These are phyloP conservation scores for Lagopus leucura DNA, from an alignment of 2,113 vertebrate genomes.

Conservation along the genomic window DNA sequence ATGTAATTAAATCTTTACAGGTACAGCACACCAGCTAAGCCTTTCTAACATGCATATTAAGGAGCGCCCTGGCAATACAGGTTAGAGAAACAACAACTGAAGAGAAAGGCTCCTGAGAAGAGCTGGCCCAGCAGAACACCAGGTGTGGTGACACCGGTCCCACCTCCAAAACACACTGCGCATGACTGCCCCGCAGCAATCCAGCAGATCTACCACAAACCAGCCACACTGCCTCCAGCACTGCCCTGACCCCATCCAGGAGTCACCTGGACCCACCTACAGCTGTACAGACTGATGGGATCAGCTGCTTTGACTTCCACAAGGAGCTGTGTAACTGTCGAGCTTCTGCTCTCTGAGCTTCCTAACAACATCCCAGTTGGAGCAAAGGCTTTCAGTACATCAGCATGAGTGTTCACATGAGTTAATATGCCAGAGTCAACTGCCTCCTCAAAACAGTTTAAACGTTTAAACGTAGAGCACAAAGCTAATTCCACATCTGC, in stretches of 20 bases:
- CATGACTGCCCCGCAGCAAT: neutral
- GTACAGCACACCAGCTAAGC: neutral
- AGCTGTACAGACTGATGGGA: neutral
- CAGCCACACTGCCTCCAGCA: fast-evolving
- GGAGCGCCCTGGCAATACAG: neutral
- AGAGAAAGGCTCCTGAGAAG: neutral
- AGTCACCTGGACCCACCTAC: fast-evolving
- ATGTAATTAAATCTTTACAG: neutral
- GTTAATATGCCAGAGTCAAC: neutral
- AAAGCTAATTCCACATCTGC: fast-evolving
- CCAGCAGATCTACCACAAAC: neutral
- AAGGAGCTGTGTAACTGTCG: neutral
- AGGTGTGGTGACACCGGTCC: fast-evolving
- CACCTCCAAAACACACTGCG: neutral
- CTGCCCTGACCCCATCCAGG: neutral
- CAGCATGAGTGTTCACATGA: fast-evolving
- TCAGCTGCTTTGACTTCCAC: neutral
- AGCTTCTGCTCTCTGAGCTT: neutral
- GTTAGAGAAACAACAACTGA: neutral
- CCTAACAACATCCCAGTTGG: neutral
- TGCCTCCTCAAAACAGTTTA: neutral
- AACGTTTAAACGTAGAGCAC: too few species aligned
- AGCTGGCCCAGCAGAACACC: neutral
- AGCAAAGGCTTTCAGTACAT: fast-evolving
- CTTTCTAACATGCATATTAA: neutral